Conservation (phyloP, 2,113 vertebrate genomes). For the Salvelinus fontinalis region DNA sequence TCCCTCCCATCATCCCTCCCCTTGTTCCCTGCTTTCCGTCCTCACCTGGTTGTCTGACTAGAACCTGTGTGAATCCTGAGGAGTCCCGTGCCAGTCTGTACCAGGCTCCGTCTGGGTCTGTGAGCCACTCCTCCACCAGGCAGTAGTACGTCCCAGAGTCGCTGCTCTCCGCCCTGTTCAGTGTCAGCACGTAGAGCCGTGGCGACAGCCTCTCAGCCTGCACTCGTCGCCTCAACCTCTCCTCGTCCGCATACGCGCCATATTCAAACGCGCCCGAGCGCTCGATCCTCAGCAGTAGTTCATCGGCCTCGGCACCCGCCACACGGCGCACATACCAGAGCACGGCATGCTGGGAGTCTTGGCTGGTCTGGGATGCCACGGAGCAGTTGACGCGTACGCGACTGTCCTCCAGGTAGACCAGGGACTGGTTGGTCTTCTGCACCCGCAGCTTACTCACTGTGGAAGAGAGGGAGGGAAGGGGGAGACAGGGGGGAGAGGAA, state of each 20-base stretch:
- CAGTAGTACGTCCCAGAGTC: constrained; percentile 96
- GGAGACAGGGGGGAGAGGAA: constrained; percentile 13
- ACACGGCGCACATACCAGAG: constrained; percentile 89
- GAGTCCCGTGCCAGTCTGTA: constrained; percentile 85
- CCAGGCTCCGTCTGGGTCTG: constrained; percentile 84
- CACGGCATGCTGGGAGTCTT: constrained; percentile 87
- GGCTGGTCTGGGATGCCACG: constrained; percentile 85
- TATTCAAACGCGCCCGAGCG: constrained; percentile 86
- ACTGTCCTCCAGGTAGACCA: constrained; percentile 85
- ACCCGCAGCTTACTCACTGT: constrained; percentile 90
- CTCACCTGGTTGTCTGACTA: constrained; percentile 87
- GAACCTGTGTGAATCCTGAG: constrained; percentile 86
- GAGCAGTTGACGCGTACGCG: constrained; percentile 90
- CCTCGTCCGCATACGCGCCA: constrained; percentile 89
- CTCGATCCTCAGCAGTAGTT: constrained; percentile 92
- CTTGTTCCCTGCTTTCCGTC: not conserved
- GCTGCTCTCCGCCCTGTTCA: constrained; percentile 86
- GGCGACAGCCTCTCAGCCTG: constrained; percentile 86
- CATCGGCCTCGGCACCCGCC: constrained; percentile 74
- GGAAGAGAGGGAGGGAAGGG: constrained; percentile 6
- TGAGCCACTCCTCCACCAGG: constrained; percentile 95
- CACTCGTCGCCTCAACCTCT: constrained; percentile 84
- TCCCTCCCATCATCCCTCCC: not conserved
- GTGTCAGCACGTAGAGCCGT: constrained; percentile 86
- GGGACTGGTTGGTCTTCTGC: constrained; percentile 87